Evolutionary conservation across 2,888 invertebrate species (phyloP), one percentile per base, ranked within the genome.

Genomic region (Papilio demoleus): DNA sequence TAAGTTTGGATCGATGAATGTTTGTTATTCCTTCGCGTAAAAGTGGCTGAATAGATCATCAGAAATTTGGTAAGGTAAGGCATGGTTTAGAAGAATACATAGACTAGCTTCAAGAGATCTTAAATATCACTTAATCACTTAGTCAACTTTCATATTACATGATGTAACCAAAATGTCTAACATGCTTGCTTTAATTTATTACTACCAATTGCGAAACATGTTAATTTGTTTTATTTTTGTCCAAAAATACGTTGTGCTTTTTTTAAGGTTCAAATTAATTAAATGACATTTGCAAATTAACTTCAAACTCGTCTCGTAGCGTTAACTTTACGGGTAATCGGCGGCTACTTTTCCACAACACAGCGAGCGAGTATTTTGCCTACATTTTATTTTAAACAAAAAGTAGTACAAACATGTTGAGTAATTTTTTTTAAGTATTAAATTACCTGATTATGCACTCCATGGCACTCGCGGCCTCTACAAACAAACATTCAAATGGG

Each of bases 371-470:
- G 31, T 24, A 50, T 53, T 31, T 53, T 24, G 14, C 53, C n/a
- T 31, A 27, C n/a, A 53, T 8, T 31, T 53, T 27, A 53, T 53
- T n/a, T 53, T 31, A 53, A 53, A 53, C 31, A 53, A 53, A 53
- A 50, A 31, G 27, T 53, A 31, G n/a, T 31, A 53, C 31, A 17
- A 53, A 53, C 31, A 53, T 53, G 53, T n/a, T 31, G 53, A 31
- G 53, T 31, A 53, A 53, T 8, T 9, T 31, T 8, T 53, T 53
- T n/a, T 31, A 53, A 12, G 53, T 31, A 31, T 8, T 24, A 53
- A 56, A 31, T 56, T 11, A 8, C 31, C 17, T 31, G 31, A 31
- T 31, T 56, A 56, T 56, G 31, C 53, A 17, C 53, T 56, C 53
- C 53, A 31, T 56, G 53, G 31, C 53, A 56, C 53, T 31, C 53